Base-by-base conservation (phyloP, 2,888 invertebrate species). In the Ferrisia virgata region DNA sequence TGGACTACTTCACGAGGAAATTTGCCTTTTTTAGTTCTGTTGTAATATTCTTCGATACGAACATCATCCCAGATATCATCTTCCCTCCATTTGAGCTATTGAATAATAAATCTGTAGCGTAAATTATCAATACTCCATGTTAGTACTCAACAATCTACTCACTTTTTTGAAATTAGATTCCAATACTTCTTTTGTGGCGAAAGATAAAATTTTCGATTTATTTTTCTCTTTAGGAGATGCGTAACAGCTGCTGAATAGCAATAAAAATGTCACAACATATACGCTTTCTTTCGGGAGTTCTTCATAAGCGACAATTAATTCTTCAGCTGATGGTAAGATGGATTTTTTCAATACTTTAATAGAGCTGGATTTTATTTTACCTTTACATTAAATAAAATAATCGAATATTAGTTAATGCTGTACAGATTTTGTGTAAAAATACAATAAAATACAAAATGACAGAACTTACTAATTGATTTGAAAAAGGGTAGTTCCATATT, bases 401-500 rank as follows among this genome's bases (percentile, higher is more conserved):
- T 22, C 43, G 43, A 43, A 43, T 43, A 43, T n/a, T n/a, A 43
- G 1, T 22, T 36, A 69, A 15, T 9, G 3, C 1, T n/a, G 15
- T 25, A 22, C 9, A 69, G 22, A 13, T 69, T 69, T 28, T 22
- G 6, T 2, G 40, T 18, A 40, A 40, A 79, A 78, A 39, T 76
- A 9, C 6, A 9, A 0, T 36, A 78, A 78, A 39, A 39, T 39
- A 8, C 2, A 79, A 9, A 15, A 79, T n/a, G n/a, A n/a, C n/a
- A 36, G 40, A n/a, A 53, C 79, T 58, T 15, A 79, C 79, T 79
- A 33, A 84, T 53, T 9, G 79, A 31, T 22, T 69, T 80, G 31
- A 84, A 84, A 28, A 84, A 40, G 15, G 84, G 84, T 84, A 84
- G 25, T 40, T 84, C 31, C 1, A 79, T 36, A 9, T 69, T n/a